Percentiles rank a stretch among this genome's conserved stretches.
Evolutionary conservation across 1,140 invertebrate species (phyloP).

Genomic region (Drosophila nigromelanica): DNA sequence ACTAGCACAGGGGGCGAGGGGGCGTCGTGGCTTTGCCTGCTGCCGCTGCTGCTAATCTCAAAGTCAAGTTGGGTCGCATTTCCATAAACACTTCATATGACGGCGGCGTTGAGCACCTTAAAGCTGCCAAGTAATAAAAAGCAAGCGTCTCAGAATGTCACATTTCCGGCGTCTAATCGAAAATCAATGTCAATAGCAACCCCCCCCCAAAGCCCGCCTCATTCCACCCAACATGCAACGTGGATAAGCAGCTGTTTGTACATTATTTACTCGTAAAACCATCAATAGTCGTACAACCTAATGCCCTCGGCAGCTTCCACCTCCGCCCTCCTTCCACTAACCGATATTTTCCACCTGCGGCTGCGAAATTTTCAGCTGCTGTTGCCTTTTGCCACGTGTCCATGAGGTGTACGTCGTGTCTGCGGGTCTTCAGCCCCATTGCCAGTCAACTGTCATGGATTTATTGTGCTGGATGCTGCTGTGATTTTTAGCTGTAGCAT

Average conservation of each 20-base stretch:
- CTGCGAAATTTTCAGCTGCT: conserved; percentile 39
- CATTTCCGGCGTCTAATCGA: conserved; percentile 72
- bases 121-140: conserved; percentile 52
- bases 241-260: conserved; percentile 81
- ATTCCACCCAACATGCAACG: conserved; percentile 33
- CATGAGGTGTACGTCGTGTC: conserved; percentile 37
- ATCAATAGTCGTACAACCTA: conserved; percentile 59
- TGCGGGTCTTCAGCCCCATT: conserved; percentile 30
- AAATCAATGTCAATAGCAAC: conserved; percentile 70
- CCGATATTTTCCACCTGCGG: not conserved
- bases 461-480: conserved; percentile 66
- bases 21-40: too few species aligned
- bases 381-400: conserved; percentile 45
- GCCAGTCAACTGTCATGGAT: conserved; percentile 79
- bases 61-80: conserved; percentile 51
- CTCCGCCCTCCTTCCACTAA: conserved; percentile 12
- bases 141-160: conserved; percentile 51
- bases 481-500: conserved; percentile 78
- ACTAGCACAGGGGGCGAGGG: too few species aligned
- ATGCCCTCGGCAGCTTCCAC: not conserved
- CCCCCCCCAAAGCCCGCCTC: not conserved
- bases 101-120: conserved; percentile 34
- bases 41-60: conserved; percentile 45
- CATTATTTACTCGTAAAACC: conserved; percentile 81
- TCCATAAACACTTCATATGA: conserved; percentile 56